Conservation (phyloP, 2,113 vertebrate species). For the Halcyon malimbica region DNA sequence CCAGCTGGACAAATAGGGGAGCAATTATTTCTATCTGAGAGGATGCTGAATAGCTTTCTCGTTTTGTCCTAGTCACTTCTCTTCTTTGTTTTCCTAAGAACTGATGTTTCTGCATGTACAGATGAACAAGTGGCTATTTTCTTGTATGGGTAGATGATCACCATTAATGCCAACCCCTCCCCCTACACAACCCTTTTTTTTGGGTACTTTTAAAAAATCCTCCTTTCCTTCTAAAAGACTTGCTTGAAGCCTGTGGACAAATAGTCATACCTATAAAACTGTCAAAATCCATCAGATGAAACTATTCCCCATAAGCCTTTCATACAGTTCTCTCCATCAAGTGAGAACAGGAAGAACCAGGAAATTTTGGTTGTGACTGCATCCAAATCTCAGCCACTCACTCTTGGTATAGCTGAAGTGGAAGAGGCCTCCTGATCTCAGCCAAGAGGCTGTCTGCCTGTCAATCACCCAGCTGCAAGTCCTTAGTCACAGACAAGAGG, state of each 20-base stretch:
- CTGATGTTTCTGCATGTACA: background rate
- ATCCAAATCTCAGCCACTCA: background rate
- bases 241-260: background rate
- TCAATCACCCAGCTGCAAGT: background rate
- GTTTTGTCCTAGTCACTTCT: background rate
- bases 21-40: background rate
- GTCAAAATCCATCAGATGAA: background rate
- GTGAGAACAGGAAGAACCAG: background rate
- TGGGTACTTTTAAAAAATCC: background rate
- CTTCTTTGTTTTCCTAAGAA: background rate
- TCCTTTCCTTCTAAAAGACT: background rate
- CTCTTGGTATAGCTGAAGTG: background rate
- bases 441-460: background rate
- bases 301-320: background rate
- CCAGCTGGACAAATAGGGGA: background rate
- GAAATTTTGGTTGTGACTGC: background rate
- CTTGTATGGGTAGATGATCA: background rate
- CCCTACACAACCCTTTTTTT: background rate
- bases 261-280: background rate
- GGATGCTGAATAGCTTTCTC: background rate
- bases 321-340: background rate
- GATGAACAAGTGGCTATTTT: background rate
- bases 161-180: background rate
- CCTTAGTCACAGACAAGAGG: background rate
- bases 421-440: background rate